Base-by-base conservation (phyloP, 2,113 vertebrate species). In the Copsychus sechellarum region DNA sequence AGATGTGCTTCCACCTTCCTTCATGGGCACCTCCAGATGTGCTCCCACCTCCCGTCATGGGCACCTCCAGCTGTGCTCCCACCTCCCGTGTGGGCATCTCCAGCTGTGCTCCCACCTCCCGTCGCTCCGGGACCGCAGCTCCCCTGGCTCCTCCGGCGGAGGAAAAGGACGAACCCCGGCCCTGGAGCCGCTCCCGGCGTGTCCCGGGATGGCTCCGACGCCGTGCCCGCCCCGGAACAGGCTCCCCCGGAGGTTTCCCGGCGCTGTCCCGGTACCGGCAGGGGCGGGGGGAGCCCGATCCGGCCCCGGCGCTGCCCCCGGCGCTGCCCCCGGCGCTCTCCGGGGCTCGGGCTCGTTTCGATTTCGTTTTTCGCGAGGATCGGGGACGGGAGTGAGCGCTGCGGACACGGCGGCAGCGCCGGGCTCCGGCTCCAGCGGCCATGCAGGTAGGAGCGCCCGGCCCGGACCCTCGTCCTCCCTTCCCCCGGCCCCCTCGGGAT, bases 341-440 rank as follows among this genome's bases (percentile, higher is more conserved):
- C 53, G 93, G 70, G 25, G 69, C 82, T 97, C 91, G 85, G 73
- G 81, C 96, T 98, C 82, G 81, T 99, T 99, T 99, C 98, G 96
- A 97, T 99, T 99, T 99, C 98, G 97, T 92, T 99, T 99, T 98
- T 98, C 84, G 98, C 98, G 98, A 98, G 97, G 96, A 94, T 96
- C 91, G n/a, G 51, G 53, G 56, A 24, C 64, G 12, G 53, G 14
- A 54, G 8, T 25, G 10, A 6, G 40, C 48, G 82, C 12, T 25
- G 4, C 70, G 70, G 20, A 16, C 58, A 7, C n/a, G 8, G 57
- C 53, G 45, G 26, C 56, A 51, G 50, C 50, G 50, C 50, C 50
- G 69, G 47, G 82, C 58, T 16, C 28, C 43, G 8, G 24, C 17
- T 21, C 28, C 90, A 97, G 94, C 43, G 40, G 19, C 81, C 50